Conservation (phyloP, 1,140 invertebrate species). For the Halictus rubicundus region DNA sequence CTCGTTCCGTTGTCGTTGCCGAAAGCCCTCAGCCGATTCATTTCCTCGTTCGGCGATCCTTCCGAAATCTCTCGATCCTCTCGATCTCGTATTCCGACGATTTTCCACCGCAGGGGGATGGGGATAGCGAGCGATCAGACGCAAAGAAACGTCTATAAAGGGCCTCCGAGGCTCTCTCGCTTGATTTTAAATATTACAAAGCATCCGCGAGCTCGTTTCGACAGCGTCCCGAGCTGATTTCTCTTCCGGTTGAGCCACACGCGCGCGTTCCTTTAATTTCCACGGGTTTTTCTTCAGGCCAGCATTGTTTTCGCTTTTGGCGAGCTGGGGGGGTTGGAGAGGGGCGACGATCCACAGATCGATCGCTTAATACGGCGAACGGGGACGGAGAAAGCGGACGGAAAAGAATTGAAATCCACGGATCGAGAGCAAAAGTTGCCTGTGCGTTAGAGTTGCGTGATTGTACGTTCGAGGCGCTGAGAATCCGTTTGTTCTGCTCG, state of each 20-base stretch:
- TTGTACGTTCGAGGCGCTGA: too few relatives aligned
- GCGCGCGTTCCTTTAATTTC: background rate
- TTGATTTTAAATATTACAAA: background rate
- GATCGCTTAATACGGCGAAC: too few relatives aligned
- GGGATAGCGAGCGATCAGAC: background rate
- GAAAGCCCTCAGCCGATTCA: too few relatives aligned
- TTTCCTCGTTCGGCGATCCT: too few relatives aligned
- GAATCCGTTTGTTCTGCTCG: too few relatives aligned
- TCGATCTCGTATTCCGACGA: background rate
- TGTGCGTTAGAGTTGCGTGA: too few relatives aligned
- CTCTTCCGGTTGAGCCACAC: slow-evolving; percentile 13
- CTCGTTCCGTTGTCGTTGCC: slow-evolving; percentile 11
- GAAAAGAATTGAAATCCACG: too few relatives aligned
- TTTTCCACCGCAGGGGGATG: background rate
- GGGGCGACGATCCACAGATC: too few relatives aligned
- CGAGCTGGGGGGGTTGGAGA: too few relatives aligned
- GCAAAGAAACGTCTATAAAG: background rate
- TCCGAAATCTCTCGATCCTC: background rate
- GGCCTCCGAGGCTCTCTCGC: background rate
- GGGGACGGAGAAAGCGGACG: too few relatives aligned
- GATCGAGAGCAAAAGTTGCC: too few relatives aligned
- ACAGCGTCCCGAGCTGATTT: background rate
- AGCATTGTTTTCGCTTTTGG: too few relatives aligned
- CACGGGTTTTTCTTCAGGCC: background rate
- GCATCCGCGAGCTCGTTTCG: background rate